Base-by-base conservation (phyloP, 2,797 vertebrate species). In the Myotis daubentonii region DNA sequence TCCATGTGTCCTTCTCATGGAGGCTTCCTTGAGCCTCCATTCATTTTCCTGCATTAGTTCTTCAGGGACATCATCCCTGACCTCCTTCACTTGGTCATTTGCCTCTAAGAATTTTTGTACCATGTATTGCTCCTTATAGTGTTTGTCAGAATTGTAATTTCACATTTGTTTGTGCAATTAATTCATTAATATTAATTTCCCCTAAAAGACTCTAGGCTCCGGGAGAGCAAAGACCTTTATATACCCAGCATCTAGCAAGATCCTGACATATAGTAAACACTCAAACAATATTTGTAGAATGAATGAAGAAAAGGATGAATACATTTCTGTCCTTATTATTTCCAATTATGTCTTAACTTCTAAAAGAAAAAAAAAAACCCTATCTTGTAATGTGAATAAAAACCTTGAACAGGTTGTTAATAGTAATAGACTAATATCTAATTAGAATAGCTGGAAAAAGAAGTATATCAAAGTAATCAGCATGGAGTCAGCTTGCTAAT, bases 371-470 rank as follows among this genome's bases (percentile, higher is more conserved):
- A 41, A 16, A 33, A 15, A 4, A 72, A 23, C 55, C 6, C 8
- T 38, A 10, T 28, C 47, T 79, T 47, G 55, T 53, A 89, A 49
- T 72, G 22, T 71, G 25, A 81, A 82, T 65, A 23, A 82, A 71
- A 86, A 94, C 55, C 38, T 57, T 71, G 12, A 87, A 55, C 25
- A 93, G n/a, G 11, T 78, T 78, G 17, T 70, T 38, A 68, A 53
- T 76, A 81, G 65, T 74, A 12, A 38, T 88, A 65, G 28, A 51
- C 66, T 16, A 70, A 47, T 12, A 23, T 75, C 25, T n/a, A 30
- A 51, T 53, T 81, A 90, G 41, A 62, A 62, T 55, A 80, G 74
- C 68, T 41, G 71, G 66, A 92, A 92, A 92, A 88, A 53, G 79
- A 87, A 91, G 30, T 30, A 11, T 94, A 36, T 85, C 74, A 60